Evolutionary conservation across 2,113 vertebrate genomes (phyloP), one percentile per base, ranked within the genome.

Genomic region (Montifringilla adamsi): DNA sequence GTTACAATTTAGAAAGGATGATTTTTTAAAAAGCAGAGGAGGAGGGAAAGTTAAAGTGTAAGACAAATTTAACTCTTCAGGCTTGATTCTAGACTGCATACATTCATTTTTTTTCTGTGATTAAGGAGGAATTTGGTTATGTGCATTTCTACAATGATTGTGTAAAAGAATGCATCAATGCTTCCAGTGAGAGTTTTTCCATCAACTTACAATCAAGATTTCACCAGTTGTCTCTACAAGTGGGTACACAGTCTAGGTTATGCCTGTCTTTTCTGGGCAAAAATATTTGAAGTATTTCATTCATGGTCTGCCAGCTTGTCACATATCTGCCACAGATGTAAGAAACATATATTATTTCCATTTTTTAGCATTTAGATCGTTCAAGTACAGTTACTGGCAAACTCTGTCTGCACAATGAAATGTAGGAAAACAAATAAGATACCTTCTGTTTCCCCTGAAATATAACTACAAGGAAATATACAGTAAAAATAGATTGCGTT

Each of bases 341-440:
- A n/a, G 15, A 89, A 94, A 56, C 15, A 87, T 68, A 17, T n/a
- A 93, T 87, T 84, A 90, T 96, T 95, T 85, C 87, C 30, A 73
- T 41, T 92, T 78, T 84, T 87, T 89, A 81, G 28, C 31, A 75
- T 84, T 89, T 68, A 82, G 44, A 87, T 41, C 64, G 27, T 79
- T 22, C 26, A 72, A 79, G 49, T 56, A 49, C 33, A 28, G 33
- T 50, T 89, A 46, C 28, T 85, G 82, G 83, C 15, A 90, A 85
- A 83, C 52, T 35, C 46, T 47, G 44, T 35, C 62, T 88, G 58
- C 3, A 11, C 31, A 82, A 85, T 17, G 41, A 87, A 89, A 72
- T 20, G 17, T 17, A 69, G 26, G 15, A 60, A 90, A n/a, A 53
- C 31, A 83, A 90, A 47, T 39, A 90, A 56, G 12, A 44, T 24